A percentile compares a stretch with the other conserved stretches of the same genome.
These are phyloP conservation scores for Tanaodytes sp. DNA, from an alignment of 2,888 invertebrate genomes.

Conservation along the genomic window DNA sequence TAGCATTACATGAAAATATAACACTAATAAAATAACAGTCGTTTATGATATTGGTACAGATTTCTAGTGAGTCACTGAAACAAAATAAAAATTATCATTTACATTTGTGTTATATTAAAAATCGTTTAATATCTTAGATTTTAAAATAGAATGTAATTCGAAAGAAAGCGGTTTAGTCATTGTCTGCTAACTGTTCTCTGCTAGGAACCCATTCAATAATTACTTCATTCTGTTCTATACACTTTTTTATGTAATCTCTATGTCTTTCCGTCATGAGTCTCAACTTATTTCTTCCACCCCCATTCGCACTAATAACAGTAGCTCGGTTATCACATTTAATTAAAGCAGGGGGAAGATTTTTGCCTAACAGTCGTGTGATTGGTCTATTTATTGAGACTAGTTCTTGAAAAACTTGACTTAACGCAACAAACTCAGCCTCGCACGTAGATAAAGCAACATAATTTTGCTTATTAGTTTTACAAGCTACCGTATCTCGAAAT, in stretches of 20 bases:
- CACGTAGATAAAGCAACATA: constrained; percentile 19
- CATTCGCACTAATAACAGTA: constrained; percentile 19
- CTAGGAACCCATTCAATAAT: constrained; percentile 22
- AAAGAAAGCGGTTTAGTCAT: too few relatives aligned
- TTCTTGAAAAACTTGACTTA: constrained; percentile 26
- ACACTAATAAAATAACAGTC: too few relatives aligned
- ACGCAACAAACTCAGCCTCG: constrained; percentile 28
- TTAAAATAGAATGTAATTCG: too few relatives aligned
- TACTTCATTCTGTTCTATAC: constrained; percentile 19
- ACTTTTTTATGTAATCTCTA: constrained; percentile 27
- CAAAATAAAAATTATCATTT: too few relatives aligned
- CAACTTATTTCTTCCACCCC: constrained; percentile 23
- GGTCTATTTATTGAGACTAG: constrained; percentile 17
- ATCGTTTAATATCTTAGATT: too few relatives aligned
- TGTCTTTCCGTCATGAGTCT: constrained; percentile 29
- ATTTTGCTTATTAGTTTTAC: constrained; percentile 30
- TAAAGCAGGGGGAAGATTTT: constrained; percentile 28
- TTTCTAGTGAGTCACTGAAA: too few relatives aligned
- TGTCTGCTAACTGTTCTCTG: too few relatives aligned
- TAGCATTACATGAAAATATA: too few relatives aligned
- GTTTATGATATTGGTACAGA: too few relatives aligned
- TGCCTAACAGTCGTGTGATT: constrained; percentile 4
- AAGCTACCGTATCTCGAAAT: constrained; percentile 31
- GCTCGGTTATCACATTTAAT: constrained; percentile 50
- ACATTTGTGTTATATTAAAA: too few relatives aligned